phyloP scores from a whole-genome alignment of 23 tunicate species.

The Diplosoma virens region DNA sequence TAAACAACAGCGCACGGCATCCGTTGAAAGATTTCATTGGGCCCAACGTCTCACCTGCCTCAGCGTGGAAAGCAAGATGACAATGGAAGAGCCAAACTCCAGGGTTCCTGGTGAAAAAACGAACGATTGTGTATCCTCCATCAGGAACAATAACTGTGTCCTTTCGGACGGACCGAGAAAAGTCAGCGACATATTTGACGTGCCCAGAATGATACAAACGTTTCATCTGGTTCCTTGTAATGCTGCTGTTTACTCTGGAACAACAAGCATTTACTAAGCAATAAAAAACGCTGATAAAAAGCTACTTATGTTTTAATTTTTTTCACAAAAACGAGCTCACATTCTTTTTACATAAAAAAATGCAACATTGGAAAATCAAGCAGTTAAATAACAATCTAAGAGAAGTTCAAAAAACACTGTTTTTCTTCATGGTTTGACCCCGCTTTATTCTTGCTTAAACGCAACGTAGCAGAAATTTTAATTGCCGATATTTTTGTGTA shows the following conservation, averaged over 20 bases:
- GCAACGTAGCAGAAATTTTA: no score
- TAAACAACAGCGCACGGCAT: no score
- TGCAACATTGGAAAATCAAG: no score
- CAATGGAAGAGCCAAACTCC: constrained; percentile 98
- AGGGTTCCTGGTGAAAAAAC: constrained; percentile 82
- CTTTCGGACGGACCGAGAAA: constrained; percentile 46
- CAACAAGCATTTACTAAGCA: neutral
- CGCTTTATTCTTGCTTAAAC: no score
- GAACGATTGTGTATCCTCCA: constrained; percentile 78
- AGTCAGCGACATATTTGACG: constrained; percentile 42
- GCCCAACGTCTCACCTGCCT: constrained; percentile 87
- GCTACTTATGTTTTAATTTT: no score
- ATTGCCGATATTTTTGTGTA: no score
- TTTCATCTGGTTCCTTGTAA: constrained; percentile 44
- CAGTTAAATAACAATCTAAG: no score
- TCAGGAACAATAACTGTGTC: constrained; percentile 94
- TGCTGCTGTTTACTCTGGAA: constrained; percentile 33
- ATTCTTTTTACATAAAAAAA: no score
- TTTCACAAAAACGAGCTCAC: neutral
- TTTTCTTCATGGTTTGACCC: no score
- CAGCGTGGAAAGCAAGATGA: constrained; percentile 79
- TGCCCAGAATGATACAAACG: constrained; percentile 46
- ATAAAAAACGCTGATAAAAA: no score
- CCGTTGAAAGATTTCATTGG: no score
- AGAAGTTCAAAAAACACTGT: no score